Base-by-base conservation (phyloP, 1,140 invertebrate species). In the Cyclargus thomasi region DNA sequence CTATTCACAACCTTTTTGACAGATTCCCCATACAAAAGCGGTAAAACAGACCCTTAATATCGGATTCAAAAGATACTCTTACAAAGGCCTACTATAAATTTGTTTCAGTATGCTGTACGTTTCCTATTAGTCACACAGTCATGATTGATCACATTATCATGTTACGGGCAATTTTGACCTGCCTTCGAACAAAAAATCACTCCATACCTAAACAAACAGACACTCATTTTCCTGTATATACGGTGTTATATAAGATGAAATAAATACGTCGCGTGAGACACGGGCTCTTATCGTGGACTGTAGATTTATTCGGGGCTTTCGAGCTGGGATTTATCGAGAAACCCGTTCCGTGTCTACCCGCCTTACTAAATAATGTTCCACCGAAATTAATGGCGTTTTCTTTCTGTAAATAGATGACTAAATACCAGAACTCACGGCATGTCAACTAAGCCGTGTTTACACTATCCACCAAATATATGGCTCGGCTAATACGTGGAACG, bases 391-490 rank as follows among this genome's bases (percentile, higher is more conserved):
- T 86, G 87, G 80, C 79, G 76, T 83, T 84, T 81, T 78, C 82
- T 78, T 87, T 88, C 81, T 83, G 86, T 84, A 90, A 88, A 90
- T 88, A 90, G 85, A 89, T 90, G 87, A 88, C 80, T 88, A 84
- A 88, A 86, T 86, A 86, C 81, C 77, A 65, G 69, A 70, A 75
- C 79, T 78, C 87, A 88, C 85, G 87, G 77, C 86, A 88, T 85
- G 81, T 83, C 70, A 75, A 77, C 78, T 70, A 69, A 75, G 77
- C 65, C 73, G 79, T 82, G 76, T 88, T 85, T 85, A 81, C 39
- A 47, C 39, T 47, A 29, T 47, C 14, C 14, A 14, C 39, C 10
- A 8, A 39, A 39, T 47, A 16, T 14, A 47, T 29, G 29, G 39
- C 14, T 47, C 14, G 39, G 14, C 39, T 47, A 47, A 47, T 47